Evolutionary conservation across 2,888 invertebrate genomes (phyloP), one percentile per base, ranked within the genome.

Genomic region (Autographa pulchrina): DNA sequence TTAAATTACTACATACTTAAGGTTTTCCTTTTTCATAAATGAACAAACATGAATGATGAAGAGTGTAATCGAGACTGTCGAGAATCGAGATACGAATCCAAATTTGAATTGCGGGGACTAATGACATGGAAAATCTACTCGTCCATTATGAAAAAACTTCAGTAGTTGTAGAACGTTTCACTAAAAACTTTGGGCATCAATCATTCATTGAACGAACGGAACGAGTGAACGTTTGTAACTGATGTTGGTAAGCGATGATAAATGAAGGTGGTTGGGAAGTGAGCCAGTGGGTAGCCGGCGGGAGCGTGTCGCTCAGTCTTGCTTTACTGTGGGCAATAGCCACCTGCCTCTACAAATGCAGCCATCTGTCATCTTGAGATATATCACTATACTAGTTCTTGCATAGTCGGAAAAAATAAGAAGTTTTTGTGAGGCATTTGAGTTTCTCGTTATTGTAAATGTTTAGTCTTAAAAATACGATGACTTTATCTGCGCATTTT

Each of bases 341-440:
- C 77, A 83, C 76, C 81, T 82, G 81, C 79, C 78, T 68, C 83
- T 85, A 89, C 87, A 89, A 89, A 90, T 88, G 87, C 88, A 87
- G 82, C 86, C 86, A 87, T 87, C 84, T 85, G 83, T 89, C 87
- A 88, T 84, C 72, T 72, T 64, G 83, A 83, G 84, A 87, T 84
- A 84, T 86, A 85, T 85, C 48, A 77, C 69, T 74, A 72, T 70
- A 75, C 20, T 64, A n/a, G 52, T 52, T 14, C 31, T 35, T 59
- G 52, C 13, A 18, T 14, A 25, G 25, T 7, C 4, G 14, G 11
- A 56, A 56, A 20, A 56, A 56, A 13, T 56, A 13, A 5, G 13
- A 20, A 13, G 11, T 56, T n/a, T 7, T n/a, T 52, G 14, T 9
- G 5, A 41, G 11, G 13, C 13, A 0, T 16, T 43, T 43, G 41